A percentile compares a stretch with the other conserved stretches of the same genome.
Evolutionary conservation across 2,888 invertebrate genomes (phyloP).

Genomic region (Drosophila cognata): DNA sequence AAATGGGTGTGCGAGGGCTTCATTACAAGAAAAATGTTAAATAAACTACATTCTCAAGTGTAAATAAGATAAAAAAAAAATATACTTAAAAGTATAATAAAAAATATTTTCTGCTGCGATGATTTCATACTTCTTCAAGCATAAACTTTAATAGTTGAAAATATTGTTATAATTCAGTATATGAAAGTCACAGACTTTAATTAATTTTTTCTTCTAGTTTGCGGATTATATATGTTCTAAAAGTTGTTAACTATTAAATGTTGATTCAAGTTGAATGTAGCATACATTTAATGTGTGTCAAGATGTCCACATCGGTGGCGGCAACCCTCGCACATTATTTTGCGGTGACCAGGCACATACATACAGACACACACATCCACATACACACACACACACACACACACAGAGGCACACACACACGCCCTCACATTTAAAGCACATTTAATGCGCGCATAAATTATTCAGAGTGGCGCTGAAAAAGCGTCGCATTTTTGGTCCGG

Average conservation of each 20-base stretch:
- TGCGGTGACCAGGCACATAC: neutral
- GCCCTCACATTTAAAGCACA: constrained; percentile 63
- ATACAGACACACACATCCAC: neutral
- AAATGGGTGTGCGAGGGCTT: constrained; percentile 8
- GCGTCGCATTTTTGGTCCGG: constrained; percentile 19
- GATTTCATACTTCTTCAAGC: neutral
- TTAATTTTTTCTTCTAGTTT: neutral
- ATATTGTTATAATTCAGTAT: neutral
- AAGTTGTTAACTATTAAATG: neutral
- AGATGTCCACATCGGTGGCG: neutral
- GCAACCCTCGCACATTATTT: constrained; percentile 18
- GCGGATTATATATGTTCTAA: too few species aligned
- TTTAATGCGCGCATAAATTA: constrained; percentile 79
- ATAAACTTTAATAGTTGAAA: neutral
- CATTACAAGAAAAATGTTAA: neutral
- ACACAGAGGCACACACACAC: constrained; percentile 6
- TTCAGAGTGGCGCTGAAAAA: constrained; percentile 51
- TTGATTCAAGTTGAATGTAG: neutral
- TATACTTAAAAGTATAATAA: neutral
- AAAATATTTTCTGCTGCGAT: neutral
- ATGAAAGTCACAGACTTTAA: neutral
- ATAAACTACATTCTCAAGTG: neutral
- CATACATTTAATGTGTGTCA: neutral
- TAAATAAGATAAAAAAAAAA: neutral
- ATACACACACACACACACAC: neutral